These are phyloP conservation scores for Hydrotaea cyrtoneurina DNA, from an alignment of 2,888 invertebrate species.

Conservation along the genomic window DNA sequence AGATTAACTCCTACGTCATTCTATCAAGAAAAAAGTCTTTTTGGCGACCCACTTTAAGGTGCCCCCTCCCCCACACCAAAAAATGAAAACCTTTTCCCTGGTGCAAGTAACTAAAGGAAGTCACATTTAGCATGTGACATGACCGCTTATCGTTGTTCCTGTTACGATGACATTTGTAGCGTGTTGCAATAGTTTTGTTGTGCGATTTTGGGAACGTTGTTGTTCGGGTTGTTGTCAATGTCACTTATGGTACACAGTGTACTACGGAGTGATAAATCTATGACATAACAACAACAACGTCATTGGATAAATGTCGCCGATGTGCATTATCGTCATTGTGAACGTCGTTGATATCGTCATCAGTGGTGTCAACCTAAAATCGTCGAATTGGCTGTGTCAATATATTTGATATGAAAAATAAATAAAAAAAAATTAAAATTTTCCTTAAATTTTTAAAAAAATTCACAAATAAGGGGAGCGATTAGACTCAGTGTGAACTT, in stretches of 20 bases:
- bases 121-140: not conserved
- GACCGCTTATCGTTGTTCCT: not conserved
- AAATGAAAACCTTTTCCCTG: not conserved
- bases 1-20: no score
- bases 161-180: constrained; percentile 11
- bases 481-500: no score
- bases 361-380: no score
- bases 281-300: constrained; percentile 4
- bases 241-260: not conserved
- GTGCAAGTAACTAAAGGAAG: not conserved
- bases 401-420: no score
- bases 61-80: no score
- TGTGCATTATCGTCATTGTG: not conserved
- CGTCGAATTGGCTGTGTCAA: no score
- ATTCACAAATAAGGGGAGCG: no score
- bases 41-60: no score
- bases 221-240: not conserved
- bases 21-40: no score
- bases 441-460: no score
- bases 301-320: constrained; percentile 19
- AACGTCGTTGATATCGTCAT: not conserved
- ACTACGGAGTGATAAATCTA: not conserved
- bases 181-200: constrained; percentile 12
- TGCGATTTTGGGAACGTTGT: not conserved
- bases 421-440: no score